These are phyloP conservation scores for Vollenhovia emeryi DNA, from an alignment of 1,140 invertebrate species.

Conservation along the genomic window DNA sequence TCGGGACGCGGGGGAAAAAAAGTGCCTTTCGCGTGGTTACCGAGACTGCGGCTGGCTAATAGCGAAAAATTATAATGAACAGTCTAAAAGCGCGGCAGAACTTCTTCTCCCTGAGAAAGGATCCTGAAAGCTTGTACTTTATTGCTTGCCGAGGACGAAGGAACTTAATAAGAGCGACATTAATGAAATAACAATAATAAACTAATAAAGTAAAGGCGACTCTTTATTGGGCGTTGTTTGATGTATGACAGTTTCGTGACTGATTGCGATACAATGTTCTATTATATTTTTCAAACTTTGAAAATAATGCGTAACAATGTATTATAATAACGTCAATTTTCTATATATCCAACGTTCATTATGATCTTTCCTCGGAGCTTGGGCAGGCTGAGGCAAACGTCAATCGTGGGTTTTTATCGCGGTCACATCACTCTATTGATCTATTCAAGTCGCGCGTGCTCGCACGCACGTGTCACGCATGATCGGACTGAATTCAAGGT, in stretches of 20 bases:
- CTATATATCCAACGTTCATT: background rate
- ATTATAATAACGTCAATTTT: background rate
- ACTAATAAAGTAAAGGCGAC: background rate
- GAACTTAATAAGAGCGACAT: background rate
- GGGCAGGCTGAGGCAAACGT: background rate
- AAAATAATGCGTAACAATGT: background rate
- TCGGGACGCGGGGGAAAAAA: slow-evolving; percentile 18
- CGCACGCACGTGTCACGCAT: background rate
- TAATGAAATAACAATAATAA: background rate
- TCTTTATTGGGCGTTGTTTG: background rate
- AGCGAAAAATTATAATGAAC: slow-evolving; percentile 51
- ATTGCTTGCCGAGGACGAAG: background rate
- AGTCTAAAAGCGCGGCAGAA: background rate
- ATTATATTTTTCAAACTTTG: background rate
- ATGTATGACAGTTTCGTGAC: background rate
- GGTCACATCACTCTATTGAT: background rate
- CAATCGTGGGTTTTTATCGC: background rate
- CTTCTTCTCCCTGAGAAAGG: background rate
- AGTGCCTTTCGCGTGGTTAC: background rate
- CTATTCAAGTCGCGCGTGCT: background rate
- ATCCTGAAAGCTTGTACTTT: background rate
- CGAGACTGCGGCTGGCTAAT: slow-evolving; percentile 36
- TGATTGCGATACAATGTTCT: background rate
- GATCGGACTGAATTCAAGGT: background rate
- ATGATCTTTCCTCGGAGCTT: too few species aligned